Conservation (phyloP, 2,888 invertebrate species). For the Bombylius major region DNA sequence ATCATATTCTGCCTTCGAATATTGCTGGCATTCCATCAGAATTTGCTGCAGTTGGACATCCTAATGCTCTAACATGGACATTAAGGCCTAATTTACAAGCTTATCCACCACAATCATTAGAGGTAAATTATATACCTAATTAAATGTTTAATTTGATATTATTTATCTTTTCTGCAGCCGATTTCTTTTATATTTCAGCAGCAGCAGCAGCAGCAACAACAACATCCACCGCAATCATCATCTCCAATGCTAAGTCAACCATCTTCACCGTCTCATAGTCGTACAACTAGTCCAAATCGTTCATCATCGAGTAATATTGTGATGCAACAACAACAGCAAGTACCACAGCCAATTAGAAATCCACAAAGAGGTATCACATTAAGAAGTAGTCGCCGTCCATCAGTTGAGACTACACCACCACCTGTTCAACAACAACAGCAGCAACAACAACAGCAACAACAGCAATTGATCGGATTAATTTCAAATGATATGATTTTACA, state of each 20-base stretch:
- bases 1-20: constrained; percentile 32
- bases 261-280: constrained; percentile 67
- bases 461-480: constrained; percentile 14
- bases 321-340: constrained; percentile 20
- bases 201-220: constrained; percentile 11
- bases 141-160: not conserved
- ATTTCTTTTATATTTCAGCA: constrained; percentile 2
- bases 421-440: constrained; percentile 20
- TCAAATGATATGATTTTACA: constrained; percentile 24
- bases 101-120: constrained; percentile 20
- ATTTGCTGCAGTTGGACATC: constrained; percentile 23
- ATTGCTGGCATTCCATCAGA: constrained; percentile 32
- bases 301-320: constrained; percentile 14
- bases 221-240: constrained; percentile 42
- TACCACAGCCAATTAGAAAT: constrained; percentile 24
- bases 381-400: constrained; percentile 31
- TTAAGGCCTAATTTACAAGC: constrained; percentile 21
- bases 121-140: constrained; percentile 14
- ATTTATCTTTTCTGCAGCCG: not conserved
- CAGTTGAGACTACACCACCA: constrained; percentile 33
- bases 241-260: constrained; percentile 61
- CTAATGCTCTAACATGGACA: constrained; percentile 25
- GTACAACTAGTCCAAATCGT: constrained; percentile 53
- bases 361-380: constrained; percentile 23
- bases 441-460: constrained; percentile 13